Evolutionary conservation across 2,797 vertebrate genomes (phyloP), one percentile per base, ranked within the genome.

Genomic region (Nothura maculosa): DNA sequence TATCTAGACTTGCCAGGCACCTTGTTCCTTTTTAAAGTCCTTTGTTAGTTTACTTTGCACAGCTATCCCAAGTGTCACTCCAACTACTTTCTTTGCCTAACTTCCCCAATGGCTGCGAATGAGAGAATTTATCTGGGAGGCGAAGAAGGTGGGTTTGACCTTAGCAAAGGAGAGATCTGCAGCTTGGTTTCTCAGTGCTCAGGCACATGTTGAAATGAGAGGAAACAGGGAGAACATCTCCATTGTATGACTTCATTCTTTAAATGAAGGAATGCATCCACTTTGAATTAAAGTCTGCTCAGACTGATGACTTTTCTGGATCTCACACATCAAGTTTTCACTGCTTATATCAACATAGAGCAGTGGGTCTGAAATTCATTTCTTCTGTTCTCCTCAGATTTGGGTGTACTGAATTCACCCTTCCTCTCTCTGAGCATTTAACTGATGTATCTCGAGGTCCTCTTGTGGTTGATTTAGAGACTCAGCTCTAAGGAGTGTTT

Each of bases 1-100:
- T 18, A n/a, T n/a, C 54, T 10, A 34, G 60, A 55, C 5, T 76
- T 1, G 0, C 20, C 38, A 69, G 60, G 34, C 3, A 3, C 18
- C 34, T 73, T 66, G 13, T 57, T 36, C 9, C 47, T 69, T 58
- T 83, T 81, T 70, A 38, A 64, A 1, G 1, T 32, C n/a, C 34
- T 69, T 69, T 60, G 10, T 14, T 4, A 10, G 17, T 63, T 36
- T 16, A 58, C 18, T 38, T 85, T 57, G n/a, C 19, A 16, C 14
- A 45, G 0, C 2, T 27, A 64, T 8, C 19, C 12, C 25, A 48
- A 45, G 22, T 22, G 7, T 52, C 40, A 79, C 20, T 34, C 6
- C 18, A 60, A 0, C 15, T 74, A 7, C 83, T 79, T 36, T 10
- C 2, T 45, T 21, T 85, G 32, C 45, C 61, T 91, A 62, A 72